Evolutionary conservation across 1,140 invertebrate species (phyloP).

Genomic region (Parasteatoda tepidariorum): DNA sequence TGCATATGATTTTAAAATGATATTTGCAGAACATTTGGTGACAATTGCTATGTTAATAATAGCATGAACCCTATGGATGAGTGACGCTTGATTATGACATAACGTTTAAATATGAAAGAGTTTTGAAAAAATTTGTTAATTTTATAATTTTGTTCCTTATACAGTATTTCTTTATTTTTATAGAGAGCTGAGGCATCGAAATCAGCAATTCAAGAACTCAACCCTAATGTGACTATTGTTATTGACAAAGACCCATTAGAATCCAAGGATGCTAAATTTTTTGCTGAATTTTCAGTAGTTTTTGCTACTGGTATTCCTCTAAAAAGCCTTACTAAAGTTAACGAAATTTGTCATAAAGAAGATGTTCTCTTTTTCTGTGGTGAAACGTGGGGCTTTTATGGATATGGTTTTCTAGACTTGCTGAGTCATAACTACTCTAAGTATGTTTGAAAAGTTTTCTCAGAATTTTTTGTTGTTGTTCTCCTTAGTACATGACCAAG

Average conservation of each 20-base stretch:
- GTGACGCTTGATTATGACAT: no score
- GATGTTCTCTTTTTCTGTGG: constrained; percentile 89
- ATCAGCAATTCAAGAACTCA: constrained; percentile 81
- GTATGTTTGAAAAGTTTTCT: constrained; percentile 73
- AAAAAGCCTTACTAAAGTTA: constrained; percentile 79
- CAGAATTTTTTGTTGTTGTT: no score
- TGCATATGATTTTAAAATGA: no score
- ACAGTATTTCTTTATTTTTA: constrained; percentile 66
- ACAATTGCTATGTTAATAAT: no score
- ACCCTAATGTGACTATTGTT: constrained; percentile 90
- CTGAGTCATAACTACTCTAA: constrained; percentile 84
- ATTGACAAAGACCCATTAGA: constrained; percentile 75
- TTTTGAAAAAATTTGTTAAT: no score
- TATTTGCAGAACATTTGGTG: no score
- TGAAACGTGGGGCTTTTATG: constrained; percentile 94
- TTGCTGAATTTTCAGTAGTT: constrained; percentile 76
- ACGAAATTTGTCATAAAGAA: constrained; percentile 81
- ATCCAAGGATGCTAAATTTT: constrained; percentile 76
- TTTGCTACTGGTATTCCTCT: constrained; percentile 81
- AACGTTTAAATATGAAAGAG: no score
- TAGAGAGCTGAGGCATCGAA: constrained; percentile 87
- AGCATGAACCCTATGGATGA: no score
- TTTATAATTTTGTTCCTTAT: no score
- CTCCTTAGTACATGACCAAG: no score
- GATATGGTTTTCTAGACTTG: constrained; percentile 91